A percentile compares a stretch with the other conserved stretches of the same genome.
phyloP scores from a whole-genome alignment of 2,113 vertebrate species.

The Petrocephalus microphthalmus region DNA sequence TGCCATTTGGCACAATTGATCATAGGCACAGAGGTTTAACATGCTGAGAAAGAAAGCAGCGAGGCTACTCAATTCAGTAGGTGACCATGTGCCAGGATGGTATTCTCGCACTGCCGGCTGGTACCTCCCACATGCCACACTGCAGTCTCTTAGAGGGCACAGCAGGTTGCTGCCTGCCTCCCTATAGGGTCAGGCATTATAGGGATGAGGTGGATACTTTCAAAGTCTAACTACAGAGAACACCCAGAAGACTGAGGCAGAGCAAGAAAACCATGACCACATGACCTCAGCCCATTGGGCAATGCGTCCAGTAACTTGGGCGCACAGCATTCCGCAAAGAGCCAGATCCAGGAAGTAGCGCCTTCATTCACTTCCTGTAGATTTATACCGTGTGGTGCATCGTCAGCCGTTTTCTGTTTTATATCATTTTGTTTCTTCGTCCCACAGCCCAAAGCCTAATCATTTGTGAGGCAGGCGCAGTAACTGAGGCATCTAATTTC shows the following conservation, averaged over 20 bases:
- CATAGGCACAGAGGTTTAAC: neutral
- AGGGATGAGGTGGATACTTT: neutral
- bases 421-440: neutral
- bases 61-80: neutral
- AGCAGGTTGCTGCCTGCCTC: neutral
- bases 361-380: neutral
- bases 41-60: neutral
- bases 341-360: neutral
- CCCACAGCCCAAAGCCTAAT: conserved; percentile 27
- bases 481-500: conserved; percentile 41
- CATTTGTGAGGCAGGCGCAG: conserved; percentile 28
- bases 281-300: neutral
- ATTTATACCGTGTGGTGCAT: neutral
- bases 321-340: neutral
- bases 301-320: neutral
- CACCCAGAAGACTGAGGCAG: neutral
- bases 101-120: neutral
- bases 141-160: neutral
- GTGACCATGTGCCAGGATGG: neutral
- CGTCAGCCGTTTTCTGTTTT: neutral
- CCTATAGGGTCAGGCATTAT: neutral
- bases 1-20: neutral
- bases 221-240: neutral
- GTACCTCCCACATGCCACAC: neutral
- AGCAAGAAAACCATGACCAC: neutral